Conservation (phyloP, 2,888 invertebrate genomes). For the Muscina levida region DNA sequence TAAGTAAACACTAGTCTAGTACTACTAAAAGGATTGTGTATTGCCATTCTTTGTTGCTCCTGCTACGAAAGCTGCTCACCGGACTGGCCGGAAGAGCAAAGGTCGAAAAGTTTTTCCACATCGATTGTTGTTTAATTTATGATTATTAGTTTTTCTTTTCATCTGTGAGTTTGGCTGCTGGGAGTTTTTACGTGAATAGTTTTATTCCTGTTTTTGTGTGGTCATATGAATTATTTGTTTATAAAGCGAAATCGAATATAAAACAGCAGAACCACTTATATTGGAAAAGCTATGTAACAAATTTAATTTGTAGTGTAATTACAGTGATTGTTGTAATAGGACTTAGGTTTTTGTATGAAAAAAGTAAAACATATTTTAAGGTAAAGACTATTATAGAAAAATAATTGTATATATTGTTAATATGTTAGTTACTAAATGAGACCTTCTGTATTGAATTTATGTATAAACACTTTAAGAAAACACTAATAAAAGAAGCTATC, state of each 20-base stretch:
- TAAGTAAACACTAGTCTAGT: constrained; percentile 38
- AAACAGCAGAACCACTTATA: not conserved
- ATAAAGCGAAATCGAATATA: not conserved
- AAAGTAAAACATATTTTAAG: too few species aligned
- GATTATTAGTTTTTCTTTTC: constrained; percentile 61
- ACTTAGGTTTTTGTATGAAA: too few species aligned
- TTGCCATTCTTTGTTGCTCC: too few species aligned
- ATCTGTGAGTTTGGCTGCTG: constrained; percentile 18
- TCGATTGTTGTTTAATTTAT: constrained; percentile 66
- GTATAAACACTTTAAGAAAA: too few species aligned
- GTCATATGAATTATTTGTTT: constrained; percentile 54
- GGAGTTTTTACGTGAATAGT: constrained; percentile 60
- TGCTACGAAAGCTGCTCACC: not conserved
- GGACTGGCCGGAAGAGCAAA: constrained; percentile 49
- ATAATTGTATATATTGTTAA: too few species aligned
- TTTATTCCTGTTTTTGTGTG: constrained; percentile 45
- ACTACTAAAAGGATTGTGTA: not conserved
- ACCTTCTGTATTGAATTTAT: too few species aligned
- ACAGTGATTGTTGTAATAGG: too few species aligned
- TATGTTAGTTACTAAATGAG: too few species aligned
- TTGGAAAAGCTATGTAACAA: too few species aligned
- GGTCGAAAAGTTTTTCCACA: constrained; percentile 67
- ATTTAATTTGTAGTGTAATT: too few species aligned
- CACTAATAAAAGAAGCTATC: too few species aligned
- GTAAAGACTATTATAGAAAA: too few species aligned